Base-by-base conservation (phyloP, 2,797 vertebrate species). In the Poeciliopsis gracilis region DNA sequence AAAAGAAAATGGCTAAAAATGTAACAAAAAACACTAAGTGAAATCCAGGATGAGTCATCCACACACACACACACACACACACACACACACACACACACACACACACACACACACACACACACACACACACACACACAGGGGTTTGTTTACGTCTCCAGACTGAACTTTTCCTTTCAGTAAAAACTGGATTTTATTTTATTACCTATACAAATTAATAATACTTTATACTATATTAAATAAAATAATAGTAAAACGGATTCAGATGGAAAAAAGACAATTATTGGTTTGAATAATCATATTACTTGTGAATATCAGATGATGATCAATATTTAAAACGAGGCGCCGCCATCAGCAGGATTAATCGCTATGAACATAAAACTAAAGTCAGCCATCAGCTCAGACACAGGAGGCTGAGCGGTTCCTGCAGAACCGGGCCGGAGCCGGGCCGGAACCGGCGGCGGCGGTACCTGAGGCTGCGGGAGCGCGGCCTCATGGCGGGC, bases 401-500 rank as follows among this genome's bases (percentile, higher is more conserved):
- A 47, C 15, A 47, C 46, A 47, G 15, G 15, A 16, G 46, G 46
- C 4, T 16, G 16, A 47, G 15, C 5, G 46, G 46, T 16, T 33
- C 16, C 30, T 16, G 59, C 30, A 23, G 10, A 16, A 46, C 45
- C 45, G 46, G 15, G 4, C 46, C 46, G 15, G 15, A 16, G 5
- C 46, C 46, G 2, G 2, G 30, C 30, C 2, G 2, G 30, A 30
- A 30, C 30, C 30, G 30, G 30, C 30, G 46, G 16, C 46, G 16
- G 16, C 16, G 15, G 47, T 85, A 95, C 95, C 97, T 98, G 94
- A 99, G 98, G 92, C 97, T 98, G 89, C 98, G 97, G 61, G 98
- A 99, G 15, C 98, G 97, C 2, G 98, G 98, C 82, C 98, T 95
- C 97, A 99, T 95, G 95, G 95, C 95, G 83, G 98, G 97, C 10